Percentiles rank a stretch among this genome's conserved stretches.
phyloP scores from a whole-genome alignment of 1,140 invertebrate species.

The Branchinecta lynchi region DNA sequence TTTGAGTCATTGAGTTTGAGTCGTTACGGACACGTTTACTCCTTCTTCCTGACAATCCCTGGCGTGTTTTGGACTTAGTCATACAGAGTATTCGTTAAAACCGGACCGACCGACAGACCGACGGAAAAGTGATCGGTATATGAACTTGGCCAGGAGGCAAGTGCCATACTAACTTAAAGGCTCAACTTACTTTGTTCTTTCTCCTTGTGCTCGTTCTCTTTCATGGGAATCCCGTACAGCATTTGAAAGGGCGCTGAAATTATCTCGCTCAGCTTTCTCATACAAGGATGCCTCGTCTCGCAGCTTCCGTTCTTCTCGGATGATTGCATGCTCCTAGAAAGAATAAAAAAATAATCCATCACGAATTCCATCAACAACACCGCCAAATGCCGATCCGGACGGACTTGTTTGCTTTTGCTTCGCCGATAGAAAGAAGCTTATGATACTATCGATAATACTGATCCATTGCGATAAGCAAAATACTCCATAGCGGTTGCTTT shows the following conservation, averaged over 20 bases:
- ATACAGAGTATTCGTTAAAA: too few relatives aligned
- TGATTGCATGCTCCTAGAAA: slow-evolving; percentile 24
- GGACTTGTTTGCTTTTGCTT: background rate
- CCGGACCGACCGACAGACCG: too few relatives aligned
- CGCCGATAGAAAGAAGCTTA: background rate
- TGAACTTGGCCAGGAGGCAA: too few relatives aligned
- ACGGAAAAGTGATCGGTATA: too few relatives aligned
- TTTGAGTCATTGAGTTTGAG: too few relatives aligned
- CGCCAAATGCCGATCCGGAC: background rate
- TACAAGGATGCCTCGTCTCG: slow-evolving; percentile 28
- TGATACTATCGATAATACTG: background rate
- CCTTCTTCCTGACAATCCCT: too few relatives aligned
- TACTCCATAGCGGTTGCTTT: too few relatives aligned
- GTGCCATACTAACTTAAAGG: too few relatives aligned
- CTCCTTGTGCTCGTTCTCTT: slow-evolving; percentile 50
- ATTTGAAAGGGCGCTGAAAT: slow-evolving; percentile 46
- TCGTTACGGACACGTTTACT: too few relatives aligned
- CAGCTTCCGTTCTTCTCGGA: slow-evolving; percentile 32
- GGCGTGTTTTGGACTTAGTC: too few relatives aligned
- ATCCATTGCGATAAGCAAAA: background rate
- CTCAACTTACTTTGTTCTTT: slow-evolving; percentile 42
- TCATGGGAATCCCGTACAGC: slow-evolving; percentile 54
- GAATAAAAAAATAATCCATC: background rate
- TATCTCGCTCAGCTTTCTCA: slow-evolving; percentile 42
- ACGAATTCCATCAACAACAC: too few relatives aligned